Evolutionary conservation across 1,140 invertebrate genomes (phyloP).

Genomic region (Hyphantria cunea): DNA sequence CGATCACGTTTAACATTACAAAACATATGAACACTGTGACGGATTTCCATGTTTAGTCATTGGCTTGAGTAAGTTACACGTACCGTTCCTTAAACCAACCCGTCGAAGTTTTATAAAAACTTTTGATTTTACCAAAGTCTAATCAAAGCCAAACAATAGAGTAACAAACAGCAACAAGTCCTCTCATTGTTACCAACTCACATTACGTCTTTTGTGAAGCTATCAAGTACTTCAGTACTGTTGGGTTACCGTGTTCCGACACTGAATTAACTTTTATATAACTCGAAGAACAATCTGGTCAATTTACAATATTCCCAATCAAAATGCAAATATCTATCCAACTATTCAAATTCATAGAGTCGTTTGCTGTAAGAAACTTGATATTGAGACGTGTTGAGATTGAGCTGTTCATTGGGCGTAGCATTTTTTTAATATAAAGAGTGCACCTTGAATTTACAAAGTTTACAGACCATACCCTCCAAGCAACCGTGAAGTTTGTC

Average conservation of each 20-base stretch:
- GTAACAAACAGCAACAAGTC: constrained; percentile 7
- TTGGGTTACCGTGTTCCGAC: constrained; percentile 15
- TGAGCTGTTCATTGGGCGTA: constrained; percentile 11
- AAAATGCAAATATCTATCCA: constrained; percentile 59
- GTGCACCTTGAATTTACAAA: too few relatives aligned
- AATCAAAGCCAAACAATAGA: constrained; percentile 8
- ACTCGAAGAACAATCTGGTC: constrained; percentile 28
- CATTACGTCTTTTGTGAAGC: constrained; percentile 18
- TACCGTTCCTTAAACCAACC: neutral
- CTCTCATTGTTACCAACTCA: constrained; percentile 10
- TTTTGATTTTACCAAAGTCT: neutral
- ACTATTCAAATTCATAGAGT: constrained; percentile 48
- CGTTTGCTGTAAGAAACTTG: constrained; percentile 37
- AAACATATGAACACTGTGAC: too few relatives aligned
- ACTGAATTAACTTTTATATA: constrained; percentile 23
- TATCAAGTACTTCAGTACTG: constrained; percentile 1
- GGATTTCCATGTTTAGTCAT: too few relatives aligned
- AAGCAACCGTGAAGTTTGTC: too few relatives aligned
- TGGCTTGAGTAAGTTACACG: too few relatives aligned
- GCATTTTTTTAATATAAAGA: too few relatives aligned
- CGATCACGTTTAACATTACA: too few relatives aligned
- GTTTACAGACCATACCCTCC: too few relatives aligned
- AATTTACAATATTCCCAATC: constrained; percentile 56
- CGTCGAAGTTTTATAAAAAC: too few relatives aligned
- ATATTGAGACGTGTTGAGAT: constrained; percentile 18